phyloP scores from a whole-genome alignment of 2,113 vertebrate genomes.

The Loxodonta africana region DNA sequence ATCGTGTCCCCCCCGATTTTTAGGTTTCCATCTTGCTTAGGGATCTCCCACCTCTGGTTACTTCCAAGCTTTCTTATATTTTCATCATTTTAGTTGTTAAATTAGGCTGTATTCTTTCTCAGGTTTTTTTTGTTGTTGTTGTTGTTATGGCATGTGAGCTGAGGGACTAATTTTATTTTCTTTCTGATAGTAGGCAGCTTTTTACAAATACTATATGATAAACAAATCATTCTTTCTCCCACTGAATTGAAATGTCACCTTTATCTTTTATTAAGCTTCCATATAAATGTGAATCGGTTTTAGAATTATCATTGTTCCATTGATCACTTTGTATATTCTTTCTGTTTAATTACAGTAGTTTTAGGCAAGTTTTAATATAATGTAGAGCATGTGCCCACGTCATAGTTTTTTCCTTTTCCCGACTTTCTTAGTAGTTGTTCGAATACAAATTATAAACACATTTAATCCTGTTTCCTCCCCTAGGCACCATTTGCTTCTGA shows the following conservation, averaged over 20 bases:
- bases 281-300: not conserved
- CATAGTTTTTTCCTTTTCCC: not conserved
- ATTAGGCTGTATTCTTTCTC: not conserved
- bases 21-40: not conserved
- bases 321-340: not conserved
- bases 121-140: not conserved
- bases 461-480: not conserved
- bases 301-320: not conserved
- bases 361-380: not conserved
- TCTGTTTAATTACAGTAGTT: not conserved
- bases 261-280: not conserved
- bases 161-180: not conserved
- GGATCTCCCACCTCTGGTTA: not conserved
- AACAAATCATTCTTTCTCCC: not conserved
- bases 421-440: not conserved
- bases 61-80: not conserved
- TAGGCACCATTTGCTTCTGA: not conserved
- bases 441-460: not conserved
- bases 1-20: not conserved
- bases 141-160: not conserved
- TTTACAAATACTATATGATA: not conserved
- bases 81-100: not conserved
- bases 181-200: not conserved
- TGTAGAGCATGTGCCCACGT: not conserved
- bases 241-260: not conserved